These are phyloP conservation scores for Empidonax alnorum DNA, from an alignment of 2,113 vertebrate genomes.

Conservation along the genomic window DNA sequence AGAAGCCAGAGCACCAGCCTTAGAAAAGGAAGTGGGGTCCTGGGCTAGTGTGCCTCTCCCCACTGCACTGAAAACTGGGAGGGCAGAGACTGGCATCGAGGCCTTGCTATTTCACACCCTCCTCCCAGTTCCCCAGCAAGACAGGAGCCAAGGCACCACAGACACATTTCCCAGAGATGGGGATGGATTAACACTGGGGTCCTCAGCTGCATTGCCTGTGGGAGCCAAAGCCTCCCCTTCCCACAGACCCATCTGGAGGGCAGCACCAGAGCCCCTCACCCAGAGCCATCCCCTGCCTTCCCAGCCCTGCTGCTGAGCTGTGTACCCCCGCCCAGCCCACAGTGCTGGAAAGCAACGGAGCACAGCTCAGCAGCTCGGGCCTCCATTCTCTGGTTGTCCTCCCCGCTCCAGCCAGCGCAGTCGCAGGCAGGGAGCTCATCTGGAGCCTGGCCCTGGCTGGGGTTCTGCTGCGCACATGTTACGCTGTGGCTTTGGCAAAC, in stretches of 20 bases:
- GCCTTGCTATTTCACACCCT: not conserved
- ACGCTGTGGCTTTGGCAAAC: constrained; percentile 68
- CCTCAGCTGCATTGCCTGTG: not conserved
- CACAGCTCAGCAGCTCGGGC: not conserved
- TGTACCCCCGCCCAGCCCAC: fast-evolving
- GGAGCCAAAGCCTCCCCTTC: not conserved
- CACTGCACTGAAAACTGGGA: not conserved
- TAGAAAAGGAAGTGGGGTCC: fast-evolving
- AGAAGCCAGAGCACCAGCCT: not conserved
- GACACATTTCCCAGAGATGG: fast-evolving
- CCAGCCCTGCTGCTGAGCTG: not conserved
- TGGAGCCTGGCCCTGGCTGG: constrained; percentile 56
- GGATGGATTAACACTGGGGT: not conserved
- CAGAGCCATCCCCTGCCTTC: no score
- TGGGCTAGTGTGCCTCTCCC: not conserved
- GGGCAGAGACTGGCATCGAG: not conserved
- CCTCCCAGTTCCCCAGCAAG: not conserved
- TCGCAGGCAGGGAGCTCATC: constrained; percentile 52
- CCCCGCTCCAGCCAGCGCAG: not conserved
- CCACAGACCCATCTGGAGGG: not conserved
- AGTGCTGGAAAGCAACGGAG: not conserved
- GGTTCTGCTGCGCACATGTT: constrained; percentile 67
- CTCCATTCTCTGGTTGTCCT: not conserved
- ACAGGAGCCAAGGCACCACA: not conserved
- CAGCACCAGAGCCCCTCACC: not conserved